These are phyloP conservation scores for Carcinoscorpius rotundicauda DNA, from an alignment of 1,140 invertebrate species.

Conservation along the genomic window DNA sequence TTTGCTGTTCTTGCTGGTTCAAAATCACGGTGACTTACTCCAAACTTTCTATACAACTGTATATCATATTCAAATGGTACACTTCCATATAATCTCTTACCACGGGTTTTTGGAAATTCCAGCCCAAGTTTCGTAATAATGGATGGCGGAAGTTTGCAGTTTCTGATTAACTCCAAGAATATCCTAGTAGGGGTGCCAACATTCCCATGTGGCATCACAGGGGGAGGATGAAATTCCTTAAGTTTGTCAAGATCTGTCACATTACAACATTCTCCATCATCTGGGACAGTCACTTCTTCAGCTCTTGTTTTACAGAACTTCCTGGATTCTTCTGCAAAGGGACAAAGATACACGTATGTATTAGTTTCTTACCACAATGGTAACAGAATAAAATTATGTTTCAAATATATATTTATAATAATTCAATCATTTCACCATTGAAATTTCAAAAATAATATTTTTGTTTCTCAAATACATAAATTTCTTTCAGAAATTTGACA, in stretches of 20 bases:
- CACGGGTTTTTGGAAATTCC: conserved; percentile 29
- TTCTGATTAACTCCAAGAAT: conserved; percentile 40
- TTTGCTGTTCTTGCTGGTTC: too few relatives aligned
- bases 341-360: too few relatives aligned
- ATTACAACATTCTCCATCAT: too few relatives aligned
- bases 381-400: conserved; percentile 3
- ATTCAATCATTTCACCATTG: conserved; percentile 18
- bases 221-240: conserved; percentile 38
- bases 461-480: too few relatives aligned
- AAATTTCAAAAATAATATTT: conserved; percentile 19
- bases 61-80: conserved; percentile 40
- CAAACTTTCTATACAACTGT: background rate
- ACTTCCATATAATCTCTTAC: conserved; percentile 36
- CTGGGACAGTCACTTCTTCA: too few relatives aligned
- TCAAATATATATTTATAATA: conserved; percentile 2
- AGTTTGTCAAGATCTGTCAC: conserved; percentile 26
- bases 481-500: too few relatives aligned
- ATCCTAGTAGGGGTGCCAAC: conserved; percentile 43
- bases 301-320: too few relatives aligned
- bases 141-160: conserved; percentile 39
- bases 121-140: conserved; percentile 42
- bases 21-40: too few relatives aligned
- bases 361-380: too few relatives aligned
- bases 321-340: too few relatives aligned
- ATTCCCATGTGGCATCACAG: conserved; percentile 42